A percentile compares a stretch with the other conserved stretches of the same genome.
phyloP scores from a whole-genome alignment of 2,113 vertebrate genomes.

The Cynoglossus semilaevis region DNA sequence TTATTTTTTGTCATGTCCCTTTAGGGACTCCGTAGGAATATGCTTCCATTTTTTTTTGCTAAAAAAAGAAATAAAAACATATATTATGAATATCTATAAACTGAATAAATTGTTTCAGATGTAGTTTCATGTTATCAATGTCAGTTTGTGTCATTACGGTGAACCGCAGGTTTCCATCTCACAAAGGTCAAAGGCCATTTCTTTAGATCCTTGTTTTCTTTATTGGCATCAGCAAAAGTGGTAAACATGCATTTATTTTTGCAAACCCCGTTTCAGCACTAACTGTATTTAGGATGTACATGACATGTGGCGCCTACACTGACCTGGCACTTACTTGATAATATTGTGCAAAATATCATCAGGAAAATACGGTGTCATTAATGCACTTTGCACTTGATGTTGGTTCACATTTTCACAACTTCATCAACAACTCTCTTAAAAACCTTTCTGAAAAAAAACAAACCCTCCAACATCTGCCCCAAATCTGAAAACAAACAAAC shows the following conservation, averaged over 20 bases:
- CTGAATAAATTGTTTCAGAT: no score
- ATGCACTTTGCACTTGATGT: conserved; percentile 45
- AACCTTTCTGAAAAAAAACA: conserved; percentile 38
- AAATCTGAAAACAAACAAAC: conserved; percentile 42
- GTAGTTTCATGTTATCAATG: no score
- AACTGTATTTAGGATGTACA: conserved; percentile 42
- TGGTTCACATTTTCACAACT: conserved; percentile 36
- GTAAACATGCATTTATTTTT: conserved; percentile 73
- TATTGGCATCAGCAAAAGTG: conserved; percentile 80
- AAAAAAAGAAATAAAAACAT: no score
- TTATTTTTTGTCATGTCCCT: no score
- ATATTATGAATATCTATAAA: no score
- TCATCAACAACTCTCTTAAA: conserved; percentile 30
- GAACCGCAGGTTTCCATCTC: not conserved
- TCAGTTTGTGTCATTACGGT: no score
- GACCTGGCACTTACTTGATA: conserved; percentile 32
- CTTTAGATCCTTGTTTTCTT: conserved; percentile 64
- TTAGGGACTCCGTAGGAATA: no score
- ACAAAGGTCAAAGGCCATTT: conserved; percentile 8
- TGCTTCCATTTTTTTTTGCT: no score
- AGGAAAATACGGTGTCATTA: conserved; percentile 42
- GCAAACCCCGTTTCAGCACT: conserved; percentile 56
- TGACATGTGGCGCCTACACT: conserved; percentile 24
- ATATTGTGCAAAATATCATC: conserved; percentile 44
- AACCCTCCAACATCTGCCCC: conserved; percentile 33